Percentiles rank a stretch among this genome's conserved stretches.
Conservation (phyloP, 92 coral and sea anemone species). For the Bergia puertoricense region DNA sequence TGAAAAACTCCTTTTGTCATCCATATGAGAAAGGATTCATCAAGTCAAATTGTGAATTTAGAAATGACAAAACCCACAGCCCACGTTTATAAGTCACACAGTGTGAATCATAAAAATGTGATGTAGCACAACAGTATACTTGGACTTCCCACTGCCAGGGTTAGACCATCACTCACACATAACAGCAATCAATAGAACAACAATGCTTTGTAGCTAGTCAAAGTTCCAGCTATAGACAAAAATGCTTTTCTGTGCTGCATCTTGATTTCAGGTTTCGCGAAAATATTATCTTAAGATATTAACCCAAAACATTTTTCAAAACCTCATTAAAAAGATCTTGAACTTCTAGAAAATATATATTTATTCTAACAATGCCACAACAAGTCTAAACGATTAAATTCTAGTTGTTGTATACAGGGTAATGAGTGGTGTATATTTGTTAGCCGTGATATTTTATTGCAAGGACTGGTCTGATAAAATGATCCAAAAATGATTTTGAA, state of each 20-base stretch:
- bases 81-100: conserved; percentile 1
- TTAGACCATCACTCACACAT: not conserved
- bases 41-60: not conserved
- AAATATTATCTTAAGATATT: not conserved
- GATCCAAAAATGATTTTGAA: not conserved
- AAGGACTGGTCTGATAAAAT: not conserved
- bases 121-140: not conserved
- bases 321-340: not conserved
- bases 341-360: not conserved
- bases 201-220: too few species aligned
- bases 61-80: conserved; percentile 16
- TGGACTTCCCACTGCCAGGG: not conserved
- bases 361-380: not conserved
- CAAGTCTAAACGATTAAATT: too few species aligned
- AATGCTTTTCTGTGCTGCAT: not conserved
- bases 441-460: not conserved
- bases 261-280: too few species aligned
- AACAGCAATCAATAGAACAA: not conserved
- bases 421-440: not conserved
- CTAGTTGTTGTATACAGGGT: not conserved
- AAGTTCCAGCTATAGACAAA: too few species aligned
- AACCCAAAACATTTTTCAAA: not conserved
- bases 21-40: not conserved
- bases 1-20: not conserved
- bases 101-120: conserved; percentile 1